phyloP scores from a whole-genome alignment of 2,797 vertebrate genomes.

The Vespertilio murinus region DNA sequence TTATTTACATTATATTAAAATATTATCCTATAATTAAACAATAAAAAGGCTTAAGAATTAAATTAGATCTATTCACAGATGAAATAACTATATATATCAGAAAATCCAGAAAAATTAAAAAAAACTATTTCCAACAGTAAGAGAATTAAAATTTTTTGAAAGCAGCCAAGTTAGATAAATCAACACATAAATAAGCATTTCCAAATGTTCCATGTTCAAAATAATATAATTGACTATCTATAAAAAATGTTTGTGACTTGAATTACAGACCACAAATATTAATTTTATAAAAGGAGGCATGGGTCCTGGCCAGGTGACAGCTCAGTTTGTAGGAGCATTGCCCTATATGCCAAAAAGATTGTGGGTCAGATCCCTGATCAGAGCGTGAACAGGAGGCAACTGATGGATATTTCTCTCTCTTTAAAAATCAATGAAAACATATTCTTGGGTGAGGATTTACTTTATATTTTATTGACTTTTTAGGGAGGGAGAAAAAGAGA shows the following conservation, averaged over 20 bases:
- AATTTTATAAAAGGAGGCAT: background rate
- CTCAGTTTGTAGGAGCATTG: background rate
- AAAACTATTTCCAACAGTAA: background rate
- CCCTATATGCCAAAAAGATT: background rate
- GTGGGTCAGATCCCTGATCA: background rate
- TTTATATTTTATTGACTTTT: background rate
- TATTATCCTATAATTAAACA: background rate
- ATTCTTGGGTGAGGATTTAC: background rate
- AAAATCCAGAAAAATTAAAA: background rate
- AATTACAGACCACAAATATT: background rate
- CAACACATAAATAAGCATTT: background rate
- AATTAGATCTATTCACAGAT: background rate
- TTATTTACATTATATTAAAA: background rate
- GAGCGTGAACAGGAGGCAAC: background rate
- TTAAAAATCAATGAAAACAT: background rate
- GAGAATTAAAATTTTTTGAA: conserved; percentile 31
- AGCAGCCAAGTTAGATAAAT: background rate
- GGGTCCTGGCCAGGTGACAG: background rate
- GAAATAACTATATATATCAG: background rate
- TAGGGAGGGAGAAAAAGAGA: background rate
- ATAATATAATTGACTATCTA: background rate
- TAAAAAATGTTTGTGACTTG: background rate
- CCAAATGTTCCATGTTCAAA: background rate
- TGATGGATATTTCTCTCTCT: background rate
- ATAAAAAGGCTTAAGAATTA: background rate